These are phyloP conservation scores for Patiria miniata DNA, from an alignment of 35 echinoderm and acorn worm species.

Conservation along the genomic window DNA sequence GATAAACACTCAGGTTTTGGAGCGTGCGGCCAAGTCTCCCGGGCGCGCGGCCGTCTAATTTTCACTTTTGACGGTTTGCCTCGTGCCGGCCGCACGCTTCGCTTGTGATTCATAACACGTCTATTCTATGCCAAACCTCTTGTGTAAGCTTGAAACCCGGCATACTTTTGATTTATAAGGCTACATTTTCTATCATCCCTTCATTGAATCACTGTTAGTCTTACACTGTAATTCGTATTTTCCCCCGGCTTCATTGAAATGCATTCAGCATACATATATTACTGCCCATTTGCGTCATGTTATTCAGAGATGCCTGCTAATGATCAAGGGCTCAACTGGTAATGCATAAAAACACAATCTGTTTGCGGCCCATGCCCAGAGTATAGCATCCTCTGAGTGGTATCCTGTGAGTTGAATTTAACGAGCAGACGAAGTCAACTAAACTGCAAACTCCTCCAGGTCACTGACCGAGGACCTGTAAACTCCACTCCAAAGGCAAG, in stretches of 20 bases:
- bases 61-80: not conserved
- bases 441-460: not conserved
- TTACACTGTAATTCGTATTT: not conserved
- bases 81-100: not conserved
- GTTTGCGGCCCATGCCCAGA: not conserved
- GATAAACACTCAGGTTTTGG: not conserved
- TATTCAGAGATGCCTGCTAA: not conserved
- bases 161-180: too few species aligned
- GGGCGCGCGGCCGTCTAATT: not conserved
- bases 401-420: not conserved
- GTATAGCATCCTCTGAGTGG: too few species aligned
- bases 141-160: too few species aligned
- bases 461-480: not conserved
- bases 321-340: slow-evolving; percentile 15
- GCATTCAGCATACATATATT: not conserved
- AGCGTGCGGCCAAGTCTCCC: not conserved
- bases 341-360: slow-evolving; percentile 18
- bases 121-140: too few species aligned
- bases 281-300: not conserved
- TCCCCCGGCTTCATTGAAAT: not conserved
- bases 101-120: not conserved
- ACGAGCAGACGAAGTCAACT: not conserved
- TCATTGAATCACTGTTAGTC: too few species aligned
- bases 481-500: not conserved
- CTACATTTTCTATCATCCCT: too few species aligned